Evolutionary conservation across 2,888 invertebrate genomes (phyloP), one percentile per base, ranked within the genome.

Genomic region (Spatulosminthurus flaviceps): DNA sequence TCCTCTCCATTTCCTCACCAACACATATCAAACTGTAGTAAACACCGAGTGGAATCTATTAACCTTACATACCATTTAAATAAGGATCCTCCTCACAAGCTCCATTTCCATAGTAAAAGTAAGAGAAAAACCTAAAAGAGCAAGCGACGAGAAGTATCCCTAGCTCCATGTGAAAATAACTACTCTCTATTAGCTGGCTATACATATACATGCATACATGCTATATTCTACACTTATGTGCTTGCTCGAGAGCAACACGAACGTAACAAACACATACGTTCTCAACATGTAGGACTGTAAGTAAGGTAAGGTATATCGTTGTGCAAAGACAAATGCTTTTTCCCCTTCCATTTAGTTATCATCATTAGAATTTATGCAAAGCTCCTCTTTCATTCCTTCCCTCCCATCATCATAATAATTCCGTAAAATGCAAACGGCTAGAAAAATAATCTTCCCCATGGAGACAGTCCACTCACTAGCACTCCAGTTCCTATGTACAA

Each of bases 1-100:
- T 21, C 19, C 60, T 60, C 60, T 60, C 60, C 64, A 21, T 64
- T 64, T 64, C 64, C 64, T 64, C 22, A 24, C 64, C 64, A 24
- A 21, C 64, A 13, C 64, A 64, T 9, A 34, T 34, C 34, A 34
- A 34, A 34, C 34, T 34, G 34, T 34, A 34, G 64, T 64, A 70
- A 70, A n/a, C 41, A 41, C 41, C 41, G 29, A 21, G 29, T 70
- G 29, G 70, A 29, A 70, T 70, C 70, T 41, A 70, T 70, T 34
- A 34, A 34, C 34, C 34, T 34, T 34, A 34, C 34, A 34, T 34
- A 34, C n/a, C n/a, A n/a, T n/a, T n/a, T n/a, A n/a, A n/a, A n/a
- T 34, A 34, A 34, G 34, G 34, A 34, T 4, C n/a, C 9, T 34
- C 34, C 4, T 7, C 4, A 34, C 4, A 34, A 34, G 9, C 34